Evolutionary conservation across 1,140 invertebrate genomes (phyloP), one percentile per base, ranked within the genome.

Genomic region (Drosophila neocordata): DNA sequence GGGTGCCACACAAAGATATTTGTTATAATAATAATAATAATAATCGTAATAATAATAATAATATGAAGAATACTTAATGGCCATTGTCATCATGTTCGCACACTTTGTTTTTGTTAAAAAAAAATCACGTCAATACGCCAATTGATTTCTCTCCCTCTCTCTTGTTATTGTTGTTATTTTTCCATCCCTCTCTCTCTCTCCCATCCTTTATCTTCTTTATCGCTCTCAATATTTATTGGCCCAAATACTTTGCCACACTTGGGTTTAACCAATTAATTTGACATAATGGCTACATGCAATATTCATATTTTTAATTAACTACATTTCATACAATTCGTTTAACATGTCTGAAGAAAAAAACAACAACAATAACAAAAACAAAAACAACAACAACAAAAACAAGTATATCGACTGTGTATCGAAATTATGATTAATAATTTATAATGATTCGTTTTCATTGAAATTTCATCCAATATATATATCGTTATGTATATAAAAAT

Each of bases 291-390:
- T 56, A 52, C 58, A 65, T 84, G 68, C 65, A 66, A 84, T 80
- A 72, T 85, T 78, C 67, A 78, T 87, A 77, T 61, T 69, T 85
- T 82, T 87, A 81, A 85, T 82, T 82, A 88, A 82, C 74, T 79
- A 65, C 71, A 76, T 58, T 38, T 37, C 9, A 38, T 52, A 75
- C 51, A 63, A 55, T 67, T 63, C 41, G 56, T 56, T 74, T 79
- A 78, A 75, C 83, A 56, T 22, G 56, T 53, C 61, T 59, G 13
- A 27, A 48, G 59, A 31, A 59, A 56, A 57, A 57, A 57, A 24
- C 22, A n/a, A n/a, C 1, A 24, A 24, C 4, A 24, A 24, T 1
- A 24, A 24, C 24, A 24, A 4, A 24, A 24, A 1, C 1, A 4
- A 24, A 24, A 24, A 1, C 24, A 24, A 24, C 4, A 24, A 24